Base-by-base conservation (phyloP, 2,888 invertebrate species). In the Steinernema carpocapsae region DNA sequence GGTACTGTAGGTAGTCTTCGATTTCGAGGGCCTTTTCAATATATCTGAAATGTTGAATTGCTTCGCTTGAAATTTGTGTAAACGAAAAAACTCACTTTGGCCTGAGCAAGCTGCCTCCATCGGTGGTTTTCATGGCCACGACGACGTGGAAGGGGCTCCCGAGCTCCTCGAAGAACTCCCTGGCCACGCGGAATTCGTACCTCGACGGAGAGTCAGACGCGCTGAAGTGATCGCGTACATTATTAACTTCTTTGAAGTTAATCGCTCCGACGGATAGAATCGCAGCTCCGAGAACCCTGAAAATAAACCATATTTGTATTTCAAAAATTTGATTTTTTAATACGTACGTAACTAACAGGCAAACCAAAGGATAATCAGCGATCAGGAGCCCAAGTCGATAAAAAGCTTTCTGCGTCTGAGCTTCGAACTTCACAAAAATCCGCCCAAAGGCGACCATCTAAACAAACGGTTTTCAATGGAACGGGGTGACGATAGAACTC, bases 91-190 rank as follows among this genome's bases (percentile, higher is more conserved):
- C 82, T 74, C 71, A 84, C 84, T 78, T 81, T 12, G 83, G 84
- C 71, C 86, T 76, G 22, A 86, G 77, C 7, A 86, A 71, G 72
- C 78, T 83, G n/a, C 85, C 86, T 37, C 82, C 82, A 72, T 86
- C 86, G 0, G 79, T 77, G 0, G 86, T 83, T 75, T 82, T 77
- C 79, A 86, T 80, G 1, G 86, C 86, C 17, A 86, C 85, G 12
- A 86, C 84, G 2, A 87, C 84, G 72, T 86, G 86, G 71, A 86
- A 86, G 14, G 86, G 85, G 24, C 78, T 79, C 24, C 86, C 86
- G 17, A 87, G 80, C 52, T 86, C 86, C 70, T 83, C 64, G 80
- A 86, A 86, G 76, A 86, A 86, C 73, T 86, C 86, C 10, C 83
- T 75, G 2, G 86, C 85, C 24, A 86, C 84, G 12, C 80, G 79